These are phyloP conservation scores for Macheiramphus alcinus DNA, from an alignment of 2,113 vertebrate genomes.

Conservation along the genomic window DNA sequence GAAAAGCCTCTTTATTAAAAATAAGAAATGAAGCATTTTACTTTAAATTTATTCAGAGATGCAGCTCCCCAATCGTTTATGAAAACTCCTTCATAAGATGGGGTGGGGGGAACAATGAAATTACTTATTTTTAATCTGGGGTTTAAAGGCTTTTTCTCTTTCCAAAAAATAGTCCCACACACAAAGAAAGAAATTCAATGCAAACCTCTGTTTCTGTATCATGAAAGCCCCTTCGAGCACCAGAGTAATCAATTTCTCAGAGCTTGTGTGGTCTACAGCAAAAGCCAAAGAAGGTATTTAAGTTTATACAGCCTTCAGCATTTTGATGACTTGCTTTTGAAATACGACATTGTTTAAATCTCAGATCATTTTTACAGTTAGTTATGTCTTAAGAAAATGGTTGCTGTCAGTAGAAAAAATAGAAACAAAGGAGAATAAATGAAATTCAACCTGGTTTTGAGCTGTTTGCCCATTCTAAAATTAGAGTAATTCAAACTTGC, in stretches of 20 bases:
- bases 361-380: not conserved
- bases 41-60: conserved; percentile 34
- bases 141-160: conserved; percentile 44
- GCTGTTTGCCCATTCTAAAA: not conserved
- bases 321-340: conserved; percentile 39
- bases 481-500: not conserved
- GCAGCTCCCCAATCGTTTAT: conserved; percentile 31
- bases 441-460: not conserved
- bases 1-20: conserved; percentile 38
- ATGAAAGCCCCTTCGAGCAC: conserved; percentile 31
- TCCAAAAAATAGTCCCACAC: not conserved
- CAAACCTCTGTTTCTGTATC: conserved; percentile 49
- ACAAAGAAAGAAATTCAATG: conserved; percentile 48
- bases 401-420: not conserved
- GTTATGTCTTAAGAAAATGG: conserved; percentile 11
- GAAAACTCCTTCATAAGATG: conserved; percentile 51
- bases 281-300: conserved; percentile 47
- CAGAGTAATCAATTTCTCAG: conserved; percentile 37
- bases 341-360: conserved; percentile 11
- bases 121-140: conserved; percentile 57
- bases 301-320: conserved; percentile 48
- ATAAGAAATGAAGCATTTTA: conserved; percentile 42
- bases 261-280: conserved; percentile 50
- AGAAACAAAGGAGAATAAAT: not conserved
- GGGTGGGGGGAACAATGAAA: conserved; percentile 55